Evolutionary conservation across 2,888 invertebrate species (phyloP), one percentile per base, ranked within the genome.

Genomic region (Abrostola tripartita): DNA sequence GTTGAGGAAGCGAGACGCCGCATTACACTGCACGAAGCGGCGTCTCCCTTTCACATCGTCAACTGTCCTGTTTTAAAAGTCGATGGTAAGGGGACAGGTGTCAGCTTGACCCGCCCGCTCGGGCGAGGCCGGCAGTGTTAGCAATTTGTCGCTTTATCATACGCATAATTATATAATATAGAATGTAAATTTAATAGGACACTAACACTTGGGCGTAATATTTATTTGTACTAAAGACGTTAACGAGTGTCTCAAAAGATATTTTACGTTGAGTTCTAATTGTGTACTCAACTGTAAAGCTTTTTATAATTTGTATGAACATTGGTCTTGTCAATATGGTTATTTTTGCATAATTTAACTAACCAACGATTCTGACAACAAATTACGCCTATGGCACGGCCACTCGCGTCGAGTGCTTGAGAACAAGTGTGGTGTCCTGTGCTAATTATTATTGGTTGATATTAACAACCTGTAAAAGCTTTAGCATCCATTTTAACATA

Each of bases 401-500:
- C 14, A n/a, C 42, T 6, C 8, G 4, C 12, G 12, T 0, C 24
- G 24, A 47, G 8, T 24, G 8, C 9, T 4, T 24, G 14, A 14
- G 14, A 24, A 47, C 8, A 24, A 47, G 12, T 47, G 44, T 9
- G 8, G 44, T 47, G 44, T 24, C 44, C 44, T 47, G 8, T 47
- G 24, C 44, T 12, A 9, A 47, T 8, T 14, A 24, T 24, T 24
- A 24, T 47, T 14, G 5, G 44, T 14, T 47, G 14, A 1, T 47
- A 8, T 14, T 14, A 24, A 24, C 5, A 47, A 36, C 8, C 42
- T 10, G n/a, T 53, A 7, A 8, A 36, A 12, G 44, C 49, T 41
- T 14, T 52, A 38, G 51, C 37, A 54, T 6, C 42, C 12, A 36
- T 52, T 14, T 40, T n/a, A 47, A 52, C 49, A 51, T 52, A 50